Base-by-base conservation (phyloP, 2,888 invertebrate genomes). In the Eulithis prunata region DNA sequence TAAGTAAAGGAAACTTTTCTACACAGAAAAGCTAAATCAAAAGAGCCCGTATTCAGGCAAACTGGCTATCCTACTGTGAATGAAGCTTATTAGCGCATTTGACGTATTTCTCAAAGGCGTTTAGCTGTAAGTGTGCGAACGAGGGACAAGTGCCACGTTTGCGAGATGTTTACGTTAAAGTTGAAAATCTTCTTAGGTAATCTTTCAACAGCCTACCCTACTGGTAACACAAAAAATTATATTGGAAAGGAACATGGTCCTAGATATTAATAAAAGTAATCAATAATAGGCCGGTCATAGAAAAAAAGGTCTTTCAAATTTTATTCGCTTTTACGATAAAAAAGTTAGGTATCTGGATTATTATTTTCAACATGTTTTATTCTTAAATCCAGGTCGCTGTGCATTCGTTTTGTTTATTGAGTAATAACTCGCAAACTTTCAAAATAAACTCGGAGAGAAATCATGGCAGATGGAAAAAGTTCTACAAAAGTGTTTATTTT, bases 21-120 rank as follows among this genome's bases (percentile, higher is more conserved):
- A 71, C 66, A 66, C 64, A 43, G 60, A 57, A 64, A 55, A 64
- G 60, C 57, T 70, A 57, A 69, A 71, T 71, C 68, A 71, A 74
- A 69, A 73, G 65, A 54, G 62, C 53, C 57, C 65, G 61, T 66
- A 66, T 60, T 58, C 64, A 64, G 62, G 63, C 64, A 71, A 73
- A 74, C 72, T 72, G 57, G 72, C 72, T 66, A 68, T 71, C 71
- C 70, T 67, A 71, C 67, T 56, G 45, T 69, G 70, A 71, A 74
- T 72, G 71, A 71, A 68, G 73, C 66, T 67, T 70, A 67, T 74
- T 71, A 72, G 53, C 60, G 47, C 61, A 62, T 69, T 71, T 68
- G 69, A 71, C 64, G 69, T 61, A 54, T 55, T 66, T 51, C 56
- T 41, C 57, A 70, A 67, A 68, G 61, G 59, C 61, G 47, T 56